Percentiles rank a stretch among this genome's conserved stretches.
phyloP scores from a whole-genome alignment of 2,888 invertebrate species.

The Bombylius major region DNA sequence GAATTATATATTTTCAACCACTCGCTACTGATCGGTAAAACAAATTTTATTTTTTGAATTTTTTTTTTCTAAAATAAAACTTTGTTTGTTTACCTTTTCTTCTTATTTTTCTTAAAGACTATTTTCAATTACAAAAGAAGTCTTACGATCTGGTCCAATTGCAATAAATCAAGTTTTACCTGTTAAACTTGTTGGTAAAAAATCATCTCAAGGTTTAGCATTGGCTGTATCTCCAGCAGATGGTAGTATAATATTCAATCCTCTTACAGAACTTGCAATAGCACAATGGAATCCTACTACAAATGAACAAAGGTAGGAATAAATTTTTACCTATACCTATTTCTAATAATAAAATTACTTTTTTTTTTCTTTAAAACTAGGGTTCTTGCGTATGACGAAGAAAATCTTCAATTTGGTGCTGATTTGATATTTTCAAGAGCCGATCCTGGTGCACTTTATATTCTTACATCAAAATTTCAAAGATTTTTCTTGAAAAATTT shows the following conservation, averaged over 20 bases:
- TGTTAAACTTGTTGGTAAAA: constrained; percentile 64
- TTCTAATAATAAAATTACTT: not conserved
- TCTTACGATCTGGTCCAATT: constrained; percentile 58
- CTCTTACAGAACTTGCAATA: constrained; percentile 65
- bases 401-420: constrained; percentile 63
- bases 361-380: constrained; percentile 32
- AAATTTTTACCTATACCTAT: no score
- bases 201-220: constrained; percentile 72
- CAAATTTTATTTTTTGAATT: not conserved
- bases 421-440: constrained; percentile 56
- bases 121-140: constrained; percentile 64
- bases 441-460: constrained; percentile 62
- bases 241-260: constrained; percentile 64
- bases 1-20: constrained; percentile 51
- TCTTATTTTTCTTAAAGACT: constrained; percentile 38
- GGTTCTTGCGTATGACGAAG: constrained; percentile 56
- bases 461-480: constrained; percentile 63
- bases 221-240: constrained; percentile 57
- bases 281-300: constrained; percentile 67
- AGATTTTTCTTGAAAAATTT: constrained; percentile 61
- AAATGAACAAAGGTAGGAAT: constrained; percentile 53
- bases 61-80: not conserved
- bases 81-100: not conserved
- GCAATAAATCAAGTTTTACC: constrained; percentile 58
- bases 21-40: constrained; percentile 49